phyloP scores from a whole-genome alignment of 2,888 invertebrate species.

The Barypeithes pellucidus region DNA sequence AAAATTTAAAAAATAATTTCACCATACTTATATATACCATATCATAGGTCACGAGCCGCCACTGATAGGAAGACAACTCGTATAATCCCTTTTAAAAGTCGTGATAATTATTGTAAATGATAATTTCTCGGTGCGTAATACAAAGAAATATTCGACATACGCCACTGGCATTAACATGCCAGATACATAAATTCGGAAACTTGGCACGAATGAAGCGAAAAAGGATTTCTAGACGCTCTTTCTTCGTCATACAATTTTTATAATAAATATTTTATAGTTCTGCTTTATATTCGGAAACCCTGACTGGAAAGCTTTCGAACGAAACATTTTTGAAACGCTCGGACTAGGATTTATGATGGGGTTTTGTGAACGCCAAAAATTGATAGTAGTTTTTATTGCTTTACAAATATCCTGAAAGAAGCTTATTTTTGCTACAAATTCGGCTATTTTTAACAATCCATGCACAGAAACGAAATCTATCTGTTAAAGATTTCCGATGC shows the following conservation, averaged over 20 bases:
- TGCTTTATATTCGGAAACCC: conserved; percentile 36
- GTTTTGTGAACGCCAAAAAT: conserved; percentile 17
- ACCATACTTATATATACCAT: no score
- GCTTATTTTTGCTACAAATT: neutral
- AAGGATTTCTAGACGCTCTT: conserved; percentile 32
- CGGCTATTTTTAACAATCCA: no score
- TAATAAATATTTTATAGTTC: conserved; percentile 42
- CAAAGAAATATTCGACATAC: neutral
- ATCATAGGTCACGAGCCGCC: no score
- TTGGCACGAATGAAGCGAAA: conserved; percentile 35
- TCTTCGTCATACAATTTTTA: conserved; percentile 38
- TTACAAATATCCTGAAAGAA: neutral
- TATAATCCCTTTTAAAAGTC: no score
- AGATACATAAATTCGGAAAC: conserved; percentile 26
- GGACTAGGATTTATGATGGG: conserved; percentile 21
- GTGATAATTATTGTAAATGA: no score
- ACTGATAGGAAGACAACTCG: no score
- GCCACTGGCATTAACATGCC: conserved; percentile 18
- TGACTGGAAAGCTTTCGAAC: conserved; percentile 30
- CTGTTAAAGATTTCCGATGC: no score
- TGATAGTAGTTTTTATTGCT: conserved; percentile 5
- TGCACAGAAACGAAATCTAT: no score
- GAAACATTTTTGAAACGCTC: conserved; percentile 33
- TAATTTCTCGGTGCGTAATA: no score
- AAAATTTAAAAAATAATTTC: no score